Evolutionary conservation across 2,888 invertebrate genomes (phyloP).

Genomic region (Ectemnius lituratus): DNA sequence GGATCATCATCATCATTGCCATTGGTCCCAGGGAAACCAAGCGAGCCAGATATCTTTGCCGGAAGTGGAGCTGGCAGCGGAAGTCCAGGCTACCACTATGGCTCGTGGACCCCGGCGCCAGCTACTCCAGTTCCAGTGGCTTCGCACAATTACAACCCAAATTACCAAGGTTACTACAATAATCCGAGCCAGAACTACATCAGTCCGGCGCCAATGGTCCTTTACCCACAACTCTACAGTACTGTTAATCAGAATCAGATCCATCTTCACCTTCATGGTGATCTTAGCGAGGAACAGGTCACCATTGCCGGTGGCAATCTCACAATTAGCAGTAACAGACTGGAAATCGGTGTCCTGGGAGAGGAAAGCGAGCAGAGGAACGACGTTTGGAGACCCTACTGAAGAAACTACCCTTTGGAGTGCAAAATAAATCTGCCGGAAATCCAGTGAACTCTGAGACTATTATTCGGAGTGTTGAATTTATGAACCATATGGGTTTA

Average conservation of each 20-base stretch:
- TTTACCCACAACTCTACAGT: slow-evolving; percentile 88
- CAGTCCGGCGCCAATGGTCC: slow-evolving; percentile 84
- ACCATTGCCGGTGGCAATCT: slow-evolving; percentile 78
- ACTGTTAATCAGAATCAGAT: slow-evolving; percentile 93
- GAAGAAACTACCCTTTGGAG: slow-evolving; percentile 66
- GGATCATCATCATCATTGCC: slow-evolving; percentile 61
- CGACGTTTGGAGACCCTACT: slow-evolving; percentile 89
- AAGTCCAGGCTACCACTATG: slow-evolving; percentile 74
- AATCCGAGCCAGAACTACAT: slow-evolving; percentile 82
- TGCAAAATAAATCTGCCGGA: no score
- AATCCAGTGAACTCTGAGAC: no score
- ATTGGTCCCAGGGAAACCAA: slow-evolving; percentile 65
- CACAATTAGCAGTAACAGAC: slow-evolving; percentile 79
- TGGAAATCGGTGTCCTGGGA: slow-evolving; percentile 79
- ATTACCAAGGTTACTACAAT: slow-evolving; percentile 86
- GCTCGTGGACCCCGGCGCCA: slow-evolving; percentile 78
- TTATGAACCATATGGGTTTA: no score
- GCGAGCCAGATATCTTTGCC: slow-evolving; percentile 68
- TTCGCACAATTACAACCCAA: slow-evolving; percentile 82
- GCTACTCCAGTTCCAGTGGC: slow-evolving; percentile 67
- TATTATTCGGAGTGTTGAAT: no score
- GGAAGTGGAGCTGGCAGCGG: slow-evolving; percentile 63
- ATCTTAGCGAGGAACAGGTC: slow-evolving; percentile 74
- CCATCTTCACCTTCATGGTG: slow-evolving; percentile 86
- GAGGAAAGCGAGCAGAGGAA: slow-evolving; percentile 79